phyloP scores from a whole-genome alignment of 2,888 invertebrate genomes.

The Dugesia japonica region DNA sequence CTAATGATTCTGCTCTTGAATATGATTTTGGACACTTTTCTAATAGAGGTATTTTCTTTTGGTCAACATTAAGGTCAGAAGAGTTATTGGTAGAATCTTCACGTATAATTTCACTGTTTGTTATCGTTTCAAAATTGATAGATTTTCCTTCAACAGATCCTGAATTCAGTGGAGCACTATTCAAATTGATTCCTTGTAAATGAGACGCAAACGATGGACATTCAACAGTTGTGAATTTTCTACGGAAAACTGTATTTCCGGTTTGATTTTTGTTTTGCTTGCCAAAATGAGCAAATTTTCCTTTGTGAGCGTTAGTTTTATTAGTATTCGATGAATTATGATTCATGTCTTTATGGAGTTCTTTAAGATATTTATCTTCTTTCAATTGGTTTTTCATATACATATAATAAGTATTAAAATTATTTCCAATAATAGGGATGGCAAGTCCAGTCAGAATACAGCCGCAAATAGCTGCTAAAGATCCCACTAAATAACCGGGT shows the following conservation, averaged over 20 bases:
- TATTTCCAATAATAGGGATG: slow-evolving; percentile 35
- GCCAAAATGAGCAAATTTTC: neutral
- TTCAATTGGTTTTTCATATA: slow-evolving; percentile 35
- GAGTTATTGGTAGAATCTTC: neutral
- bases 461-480: slow-evolving; percentile 34
- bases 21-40: neutral
- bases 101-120: neutral
- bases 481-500: slow-evolving; percentile 34
- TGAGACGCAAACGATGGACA: neutral
- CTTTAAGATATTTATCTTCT: slow-evolving; percentile 35
- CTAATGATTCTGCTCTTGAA: neutral
- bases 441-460: slow-evolving; percentile 35
- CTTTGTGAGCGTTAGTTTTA: neutral
- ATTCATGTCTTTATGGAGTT: slow-evolving; percentile 33
- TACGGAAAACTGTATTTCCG: neutral
- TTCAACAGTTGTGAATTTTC: neutral
- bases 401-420: slow-evolving; percentile 35
- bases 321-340: neutral
- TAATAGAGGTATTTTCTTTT: neutral
- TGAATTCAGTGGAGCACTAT: neutral
- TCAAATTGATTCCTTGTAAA: neutral
- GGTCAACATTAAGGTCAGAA: neutral
- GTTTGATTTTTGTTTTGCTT: neutral
- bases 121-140: neutral
- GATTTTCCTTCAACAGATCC: neutral